Conservation (phyloP, 2,797 vertebrate species). For the Hemibagrus guttatus region DNA sequence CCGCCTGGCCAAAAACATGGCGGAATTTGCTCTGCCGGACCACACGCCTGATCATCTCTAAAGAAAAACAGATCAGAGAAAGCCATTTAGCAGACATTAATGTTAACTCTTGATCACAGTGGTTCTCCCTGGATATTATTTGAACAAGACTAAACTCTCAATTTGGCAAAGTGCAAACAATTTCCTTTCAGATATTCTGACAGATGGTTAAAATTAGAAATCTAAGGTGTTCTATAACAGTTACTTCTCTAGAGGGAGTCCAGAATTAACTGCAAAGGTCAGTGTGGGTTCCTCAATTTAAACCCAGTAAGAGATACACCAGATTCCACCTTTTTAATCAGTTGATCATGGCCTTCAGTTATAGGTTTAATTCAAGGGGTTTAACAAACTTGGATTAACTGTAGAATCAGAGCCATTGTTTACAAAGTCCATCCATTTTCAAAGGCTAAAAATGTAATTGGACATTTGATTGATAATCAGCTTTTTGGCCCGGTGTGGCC, state of each 20-base stretch:
- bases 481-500: neutral
- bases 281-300: neutral
- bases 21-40: constrained; percentile 98
- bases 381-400: too few species aligned
- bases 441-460: too few species aligned
- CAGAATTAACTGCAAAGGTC: neutral
- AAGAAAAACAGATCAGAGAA: neutral
- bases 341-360: neutral
- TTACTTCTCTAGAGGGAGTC: neutral
- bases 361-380: too few species aligned
- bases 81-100: neutral
- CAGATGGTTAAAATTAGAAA: neutral
- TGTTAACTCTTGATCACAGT: neutral
- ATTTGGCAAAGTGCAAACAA: neutral
- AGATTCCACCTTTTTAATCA: neutral
- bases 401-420: too few species aligned
- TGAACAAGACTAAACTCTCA: neutral
- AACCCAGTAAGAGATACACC: neutral
- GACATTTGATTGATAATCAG: too few species aligned
- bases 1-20: constrained; percentile 94
- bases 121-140: too few species aligned
- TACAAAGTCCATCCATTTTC: too few species aligned
- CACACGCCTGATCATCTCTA: constrained; percentile 90
- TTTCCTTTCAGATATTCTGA: neutral
- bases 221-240: neutral